Evolutionary conservation across 2,888 invertebrate species (phyloP), one percentile per base, ranked within the genome.

Genomic region (Cetonia aurata): DNA sequence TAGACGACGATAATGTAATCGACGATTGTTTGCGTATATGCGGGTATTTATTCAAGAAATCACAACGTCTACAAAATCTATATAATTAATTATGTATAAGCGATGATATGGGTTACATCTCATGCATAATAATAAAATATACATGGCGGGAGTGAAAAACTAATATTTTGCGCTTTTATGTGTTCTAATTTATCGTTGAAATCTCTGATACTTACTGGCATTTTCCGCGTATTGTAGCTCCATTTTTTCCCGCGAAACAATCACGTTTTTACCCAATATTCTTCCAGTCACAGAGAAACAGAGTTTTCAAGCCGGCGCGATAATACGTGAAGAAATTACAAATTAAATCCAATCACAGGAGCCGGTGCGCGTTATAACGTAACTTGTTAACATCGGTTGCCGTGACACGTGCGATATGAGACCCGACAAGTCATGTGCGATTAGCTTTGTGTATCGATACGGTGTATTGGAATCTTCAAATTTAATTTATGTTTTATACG

Each of bases 401-500:
- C 17, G 9, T 9, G 9, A 10, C 15, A n/a, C 31, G 31, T 25
- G 17, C 44, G 41, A 12, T 42, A 42, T 10, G 17, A 37, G 15
- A 17, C 41, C 41, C 13, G 41, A 12, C 42, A 50, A 15, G 48
- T 8, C 48, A 62, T 62, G 62, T 62, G 62, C 15, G 62, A 33
- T 48, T 62, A 44, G 46, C 48, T 62, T 62, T 62, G 33, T 48
- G 33, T 25, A 53, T 52, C 59, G 53, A 69, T 60, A 50, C 60
- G 48, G 41, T 50, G 42, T 60, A 59, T 67, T 62, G 62, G 48
- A 48, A 67, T 55, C 46, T 67, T 67, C 33, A 59, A 69, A 69
- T 69, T 69, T 52, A 66, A 68, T 72, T 67, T 71, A 71, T 74
- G 72, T 52, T 53, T 71, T 70, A 67, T 70, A 57, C 71, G 25